Evolutionary conservation across 2,888 invertebrate genomes (phyloP).

Genomic region (Alsophila aescularia): DNA sequence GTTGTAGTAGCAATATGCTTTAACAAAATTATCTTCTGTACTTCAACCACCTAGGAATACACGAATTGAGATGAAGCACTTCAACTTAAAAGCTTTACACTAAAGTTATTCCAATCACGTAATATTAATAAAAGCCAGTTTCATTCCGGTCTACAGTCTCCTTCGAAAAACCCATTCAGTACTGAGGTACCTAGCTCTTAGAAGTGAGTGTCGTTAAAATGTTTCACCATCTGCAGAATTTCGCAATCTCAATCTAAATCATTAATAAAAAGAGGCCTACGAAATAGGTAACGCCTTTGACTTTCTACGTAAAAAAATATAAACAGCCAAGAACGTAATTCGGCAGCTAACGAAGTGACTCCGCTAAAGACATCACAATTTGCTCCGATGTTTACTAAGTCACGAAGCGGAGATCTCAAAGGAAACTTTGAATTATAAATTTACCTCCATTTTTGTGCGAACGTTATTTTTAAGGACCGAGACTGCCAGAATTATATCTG

Average conservation of each 20-base stretch:
- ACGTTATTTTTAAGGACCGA: background rate
- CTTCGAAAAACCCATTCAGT: no score
- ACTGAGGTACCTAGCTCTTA: no score
- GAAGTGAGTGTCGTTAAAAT: background rate
- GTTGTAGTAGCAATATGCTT: no score
- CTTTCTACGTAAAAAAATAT: slow-evolving; percentile 19
- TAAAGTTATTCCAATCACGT: slow-evolving; percentile 14
- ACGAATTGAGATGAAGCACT: slow-evolving; percentile 11
- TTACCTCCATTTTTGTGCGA: slow-evolving; percentile 11
- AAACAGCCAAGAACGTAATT: slow-evolving; percentile 18
- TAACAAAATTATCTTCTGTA: background rate
- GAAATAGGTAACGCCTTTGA: slow-evolving; percentile 21
- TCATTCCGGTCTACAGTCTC: background rate
- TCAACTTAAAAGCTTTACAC: slow-evolving; percentile 9
- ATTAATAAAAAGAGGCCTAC: slow-evolving; percentile 2
- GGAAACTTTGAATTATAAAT: slow-evolving; percentile 30
- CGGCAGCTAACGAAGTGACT: slow-evolving; percentile 37
- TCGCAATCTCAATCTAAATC: background rate
- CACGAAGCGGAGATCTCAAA: slow-evolving; percentile 21
- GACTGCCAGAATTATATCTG: background rate
- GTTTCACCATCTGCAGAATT: background rate
- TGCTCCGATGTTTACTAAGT: slow-evolving; percentile 29
- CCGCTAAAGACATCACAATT: slow-evolving; percentile 36
- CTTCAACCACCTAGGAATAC: background rate
- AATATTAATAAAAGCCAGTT: slow-evolving; percentile 6